Base-by-base conservation (phyloP, 2,888 invertebrate species). In the Trissolcus japonicus region DNA sequence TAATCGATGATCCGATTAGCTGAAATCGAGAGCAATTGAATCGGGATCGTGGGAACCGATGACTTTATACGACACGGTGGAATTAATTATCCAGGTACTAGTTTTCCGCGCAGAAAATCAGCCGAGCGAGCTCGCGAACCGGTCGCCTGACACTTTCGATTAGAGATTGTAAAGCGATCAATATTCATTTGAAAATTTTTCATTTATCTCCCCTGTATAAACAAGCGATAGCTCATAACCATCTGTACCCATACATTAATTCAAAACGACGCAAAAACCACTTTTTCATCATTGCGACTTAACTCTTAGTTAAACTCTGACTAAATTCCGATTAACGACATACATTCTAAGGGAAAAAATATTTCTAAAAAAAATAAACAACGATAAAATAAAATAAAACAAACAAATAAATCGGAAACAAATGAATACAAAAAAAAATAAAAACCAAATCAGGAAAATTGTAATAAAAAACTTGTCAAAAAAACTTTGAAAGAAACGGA, bases 41-140 rank as follows among this genome's bases (percentile, higher is more conserved):
- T 78, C 65, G 75, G 78, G 82, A 85, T 77, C 86, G 86, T 86
- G 86, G 84, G 86, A 86, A 85, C 82, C 78, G 73, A 76, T 69
- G 76, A 56, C 82, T 83, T 83, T 82, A 65, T 55, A n/a, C 76
- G 69, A 43, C 73, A 29, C 61, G 48, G 61, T 51, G 46, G 61
- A 51, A 60, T 75, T 68, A 68, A 75, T 75, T 76, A 69, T 13
- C 11, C 54, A n/a, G 51, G 0, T 29, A 29, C 41, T 40, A 62
- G 65, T 76, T 76, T 76, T 65, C 68, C 63, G 63, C 35, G 35
- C 68, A 63, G 75, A 68, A 74, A 75, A 68, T 75, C 75, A 67
- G 35, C 62, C 62, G 66, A 63, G 68, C 67, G 63, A 7, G 13
- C 19, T 56, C 13, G 19, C 16, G 59, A 76, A 76, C 68, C 68